Percentiles rank a stretch among this genome's conserved stretches.
phyloP scores from a whole-genome alignment of 2,888 invertebrate species.

The Apamea monoglypha region DNA sequence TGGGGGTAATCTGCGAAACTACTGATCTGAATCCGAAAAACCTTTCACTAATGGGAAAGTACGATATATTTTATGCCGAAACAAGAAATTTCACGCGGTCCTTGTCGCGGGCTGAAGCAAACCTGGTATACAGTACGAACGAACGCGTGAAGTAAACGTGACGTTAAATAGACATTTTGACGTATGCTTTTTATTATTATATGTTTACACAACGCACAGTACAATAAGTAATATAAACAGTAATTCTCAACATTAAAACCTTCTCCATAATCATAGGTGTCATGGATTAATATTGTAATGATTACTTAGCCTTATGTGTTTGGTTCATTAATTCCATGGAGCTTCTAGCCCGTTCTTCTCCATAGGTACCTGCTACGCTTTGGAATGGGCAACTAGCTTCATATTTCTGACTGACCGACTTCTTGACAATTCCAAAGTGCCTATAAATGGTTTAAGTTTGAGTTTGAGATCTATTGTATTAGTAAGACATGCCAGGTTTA shows the following conservation, averaged over 20 bases:
- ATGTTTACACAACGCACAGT: too few species aligned
- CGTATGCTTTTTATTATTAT: too few species aligned
- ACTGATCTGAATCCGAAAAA: too few species aligned
- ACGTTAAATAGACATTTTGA: too few species aligned
- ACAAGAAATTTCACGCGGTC: too few species aligned
- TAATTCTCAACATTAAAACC: not conserved
- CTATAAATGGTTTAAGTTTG: not conserved
- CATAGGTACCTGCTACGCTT: not conserved
- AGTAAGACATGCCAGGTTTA: not conserved
- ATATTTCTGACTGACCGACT: not conserved
- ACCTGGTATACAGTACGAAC: too few species aligned
- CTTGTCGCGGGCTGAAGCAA: too few species aligned
- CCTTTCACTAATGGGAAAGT: too few species aligned
- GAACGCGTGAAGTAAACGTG: not conserved
- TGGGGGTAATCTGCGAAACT: too few species aligned
- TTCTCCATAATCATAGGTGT: not conserved
- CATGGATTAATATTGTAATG: not conserved
- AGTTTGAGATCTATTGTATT: not conserved
- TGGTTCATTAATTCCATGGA: not conserved
- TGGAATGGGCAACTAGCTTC: not conserved
- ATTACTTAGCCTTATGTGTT: not conserved
- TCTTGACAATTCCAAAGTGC: not conserved
- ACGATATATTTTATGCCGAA: too few species aligned
- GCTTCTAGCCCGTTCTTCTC: too few species aligned
- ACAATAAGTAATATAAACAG: not conserved